phyloP scores from a whole-genome alignment of 1,140 invertebrate species.

The Macrotrachela quadricornifera region DNA sequence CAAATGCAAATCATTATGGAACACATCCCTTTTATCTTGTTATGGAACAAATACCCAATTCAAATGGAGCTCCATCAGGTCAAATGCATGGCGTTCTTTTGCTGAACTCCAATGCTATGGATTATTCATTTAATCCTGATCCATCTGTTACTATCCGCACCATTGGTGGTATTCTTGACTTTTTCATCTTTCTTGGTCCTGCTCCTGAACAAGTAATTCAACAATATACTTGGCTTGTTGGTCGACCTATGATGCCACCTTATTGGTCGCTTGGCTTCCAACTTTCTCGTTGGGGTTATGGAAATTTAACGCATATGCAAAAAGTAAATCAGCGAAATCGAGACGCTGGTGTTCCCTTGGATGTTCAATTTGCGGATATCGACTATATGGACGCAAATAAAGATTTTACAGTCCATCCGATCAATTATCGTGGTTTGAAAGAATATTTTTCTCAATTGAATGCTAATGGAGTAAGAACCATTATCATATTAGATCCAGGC shows the following conservation, averaged over 20 bases:
- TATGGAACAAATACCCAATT: background rate
- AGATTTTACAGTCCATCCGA: constrained; percentile 21
- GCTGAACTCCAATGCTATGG: constrained; percentile 24
- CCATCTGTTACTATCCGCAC: constrained; percentile 21
- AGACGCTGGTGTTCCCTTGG: constrained; percentile 13
- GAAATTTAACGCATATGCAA: constrained; percentile 13
- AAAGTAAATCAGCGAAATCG: constrained; percentile 11
- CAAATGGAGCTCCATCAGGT: background rate
- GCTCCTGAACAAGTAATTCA: constrained; percentile 48
- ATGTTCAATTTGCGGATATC: constrained; percentile 27
- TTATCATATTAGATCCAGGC: constrained; percentile 25
- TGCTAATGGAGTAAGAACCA: constrained; percentile 16
- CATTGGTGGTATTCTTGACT: constrained; percentile 25
- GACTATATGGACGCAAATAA: constrained; percentile 20
- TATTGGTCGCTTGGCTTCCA: constrained; percentile 72
- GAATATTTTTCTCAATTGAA: constrained; percentile 20
- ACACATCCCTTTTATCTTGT: constrained; percentile 9
- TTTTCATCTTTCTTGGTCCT: constrained; percentile 24
- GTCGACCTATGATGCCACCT: constrained; percentile 35
- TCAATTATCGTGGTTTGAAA: constrained; percentile 16
- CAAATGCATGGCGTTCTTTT: constrained; percentile 17
- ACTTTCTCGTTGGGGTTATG: constrained; percentile 42
- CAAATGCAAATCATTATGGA: constrained; percentile 5
- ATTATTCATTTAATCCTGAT: constrained; percentile 11
- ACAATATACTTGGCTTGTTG: constrained; percentile 47